Percentiles rank a stretch among this genome's conserved stretches.
These are phyloP conservation scores for Gnathonemus longibarbis DNA, from an alignment of 2,113 vertebrate genomes.

Conservation along the genomic window DNA sequence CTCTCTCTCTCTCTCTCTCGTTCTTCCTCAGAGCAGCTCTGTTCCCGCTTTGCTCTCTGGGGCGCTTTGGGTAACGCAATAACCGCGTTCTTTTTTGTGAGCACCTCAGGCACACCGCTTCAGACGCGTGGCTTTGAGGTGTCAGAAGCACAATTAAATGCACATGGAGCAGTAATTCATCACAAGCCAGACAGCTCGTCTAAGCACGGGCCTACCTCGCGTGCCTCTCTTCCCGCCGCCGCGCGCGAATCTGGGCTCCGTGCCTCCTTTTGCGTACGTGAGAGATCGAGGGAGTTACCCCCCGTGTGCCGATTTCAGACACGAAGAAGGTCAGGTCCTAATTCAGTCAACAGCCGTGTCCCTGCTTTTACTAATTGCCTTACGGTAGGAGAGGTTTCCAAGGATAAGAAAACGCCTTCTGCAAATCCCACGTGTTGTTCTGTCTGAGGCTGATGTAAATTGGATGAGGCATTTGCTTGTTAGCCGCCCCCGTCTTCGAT, in stretches of 20 bases:
- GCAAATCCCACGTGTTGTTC: not conserved
- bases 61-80: not conserved
- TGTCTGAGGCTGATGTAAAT: not conserved
- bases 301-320: not conserved
- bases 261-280: too few species aligned
- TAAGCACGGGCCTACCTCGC: not conserved
- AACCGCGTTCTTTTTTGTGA: not conserved
- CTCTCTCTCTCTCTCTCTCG: not conserved
- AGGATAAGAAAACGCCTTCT: not conserved
- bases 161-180: not conserved
- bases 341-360: not conserved
- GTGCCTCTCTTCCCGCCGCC: not conserved
- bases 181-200: not conserved
- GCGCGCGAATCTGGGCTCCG: not conserved
- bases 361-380: not conserved
- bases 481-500: not conserved
- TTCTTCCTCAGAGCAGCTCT: not conserved
- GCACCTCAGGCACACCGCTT: not conserved
- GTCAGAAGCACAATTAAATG: not conserved
- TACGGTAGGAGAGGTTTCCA: not conserved
- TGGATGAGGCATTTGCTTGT: not conserved
- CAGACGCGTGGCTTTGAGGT: not conserved
- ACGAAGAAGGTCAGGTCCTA: not conserved
- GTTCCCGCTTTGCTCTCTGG: not conserved
- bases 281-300: not conserved